Evolutionary conservation across 2,888 invertebrate species (phyloP), one percentile per base, ranked within the genome.

Genomic region (Myopa tessellatipennis): DNA sequence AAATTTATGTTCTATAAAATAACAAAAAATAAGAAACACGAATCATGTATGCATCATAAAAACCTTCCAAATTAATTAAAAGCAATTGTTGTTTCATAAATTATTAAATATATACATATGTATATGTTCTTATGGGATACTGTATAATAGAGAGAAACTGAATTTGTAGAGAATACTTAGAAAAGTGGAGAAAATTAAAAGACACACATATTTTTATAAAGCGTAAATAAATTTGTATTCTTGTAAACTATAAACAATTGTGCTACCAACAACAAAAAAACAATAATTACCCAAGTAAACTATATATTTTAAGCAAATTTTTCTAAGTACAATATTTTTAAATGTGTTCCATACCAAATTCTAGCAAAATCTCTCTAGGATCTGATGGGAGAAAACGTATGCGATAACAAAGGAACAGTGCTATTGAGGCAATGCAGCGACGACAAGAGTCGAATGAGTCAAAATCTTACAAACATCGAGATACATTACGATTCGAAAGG

Each of bases 21-120:
- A 26, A 26, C 26, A 26, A 26, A 26, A 26, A 26, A 26, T 26
- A 52, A 52, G 52, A 14, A 14, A 58, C 16, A 58, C 58, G 50
- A 69, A 45, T 45, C 3, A 61, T 26, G 18, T 5, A 70, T 70
- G 18, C 38, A 71, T 40, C 5, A 40, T 61, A 45, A 45, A 36
- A 65, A 74, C 74, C 74, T 74, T 74, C 74, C 74, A 74, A 74
- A 65, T 52, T 40, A 74, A 65, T 63, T 65, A 65, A 74, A 74
- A 74, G 74, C 74, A 74, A 74, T 74, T 74, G n/a, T 74, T 61
- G 40, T 8, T 8, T 40, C 58, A 61, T 72, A 40, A 36, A 72
- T n/a, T 55, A 52, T 52, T 5, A 18, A 69, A 38, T n/a, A 60
- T 61, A 38, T n/a, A 72, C n/a, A 58, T 36, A 36, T 52, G 50